Evolutionary conservation across 1,140 invertebrate genomes (phyloP), one percentile per base, ranked within the genome.

Genomic region (Tenebrio molitor): DNA sequence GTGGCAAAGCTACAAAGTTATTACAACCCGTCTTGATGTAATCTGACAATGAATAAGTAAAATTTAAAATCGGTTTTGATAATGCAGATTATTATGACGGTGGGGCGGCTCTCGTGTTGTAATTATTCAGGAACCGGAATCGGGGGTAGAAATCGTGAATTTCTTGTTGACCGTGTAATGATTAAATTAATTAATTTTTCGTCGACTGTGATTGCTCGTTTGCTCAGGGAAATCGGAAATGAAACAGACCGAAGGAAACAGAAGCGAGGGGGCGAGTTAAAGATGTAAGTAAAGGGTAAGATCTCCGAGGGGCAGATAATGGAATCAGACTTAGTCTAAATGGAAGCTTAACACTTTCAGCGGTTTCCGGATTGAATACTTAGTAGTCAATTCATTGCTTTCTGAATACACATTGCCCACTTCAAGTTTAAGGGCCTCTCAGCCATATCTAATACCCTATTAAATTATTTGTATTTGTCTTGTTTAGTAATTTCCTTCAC

Each of bases 321-420:
- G 78, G 78, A 79, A 79, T 79, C 77, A 79, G 78, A 79, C 74
- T 79, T 76, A 79, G 73, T 78, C 75, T 78, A 79, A 79, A 79
- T 79, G 78, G 78, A 75, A 74, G 76, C 78, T 79, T 79, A 79
- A 78, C 78, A 79, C 77, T 79, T 79, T 71, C 74, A 67, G 78
- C 69, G 78, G 78, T 79, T 79, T 78, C 74, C 75, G 78, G 78
- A 79, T 79, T 79, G 75, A 76, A 77, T 77, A 77, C 77, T 79
- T 78, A 79, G 74, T 76, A 74, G 68, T 77, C 75, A 73, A 76
- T 77, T 77, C 78, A 78, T 78, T 78, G 77, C 78, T 77, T 79
- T 79, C 75, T 75, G 74, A 77, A 78, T 78, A 78, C 74, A 79
- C 75, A 76, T 77, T 71, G 78, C 69, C 78, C 77, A 79, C 75